These are phyloP conservation scores for Scaptomyza reducta DNA, from an alignment of 2,888 invertebrate species.

Conservation along the genomic window DNA sequence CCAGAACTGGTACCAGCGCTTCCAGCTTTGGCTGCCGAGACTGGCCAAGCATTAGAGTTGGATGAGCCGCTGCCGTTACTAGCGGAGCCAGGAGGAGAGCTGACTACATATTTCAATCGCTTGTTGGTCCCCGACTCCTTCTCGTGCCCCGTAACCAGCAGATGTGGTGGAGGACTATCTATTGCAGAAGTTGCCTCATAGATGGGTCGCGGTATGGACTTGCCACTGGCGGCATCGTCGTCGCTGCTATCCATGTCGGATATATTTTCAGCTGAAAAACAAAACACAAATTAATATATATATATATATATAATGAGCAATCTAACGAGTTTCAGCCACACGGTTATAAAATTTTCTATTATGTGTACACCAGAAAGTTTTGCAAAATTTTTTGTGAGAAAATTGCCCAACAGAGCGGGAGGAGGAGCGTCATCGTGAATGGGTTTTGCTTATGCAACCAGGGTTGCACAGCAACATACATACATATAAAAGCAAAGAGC, in stretches of 20 bases:
- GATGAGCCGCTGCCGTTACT: constrained; percentile 60
- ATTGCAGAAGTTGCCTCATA: constrained; percentile 72
- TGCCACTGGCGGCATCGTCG: constrained; percentile 70
- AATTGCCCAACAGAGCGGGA: neutral
- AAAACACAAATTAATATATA: neutral
- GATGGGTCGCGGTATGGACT: constrained; percentile 80
- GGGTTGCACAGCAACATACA: neutral
- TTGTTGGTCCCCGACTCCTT: constrained; percentile 53
- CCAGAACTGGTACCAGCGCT: constrained; percentile 12
- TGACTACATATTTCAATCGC: constrained; percentile 67
- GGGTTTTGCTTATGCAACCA: neutral
- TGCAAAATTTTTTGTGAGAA: neutral
- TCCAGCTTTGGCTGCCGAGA: constrained; percentile 26
- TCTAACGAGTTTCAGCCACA: neutral
- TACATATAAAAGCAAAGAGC: no score
- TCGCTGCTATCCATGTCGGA: constrained; percentile 57
- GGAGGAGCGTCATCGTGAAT: neutral
- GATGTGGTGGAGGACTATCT: constrained; percentile 57
- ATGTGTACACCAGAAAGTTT: neutral
- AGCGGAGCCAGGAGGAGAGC: constrained; percentile 57
- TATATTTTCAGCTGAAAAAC: constrained; percentile 13
- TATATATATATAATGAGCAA: neutral
- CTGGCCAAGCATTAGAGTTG: constrained; percentile 48
- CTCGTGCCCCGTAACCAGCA: constrained; percentile 31
- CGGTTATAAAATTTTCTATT: neutral